Conservation (phyloP, 2,113 vertebrate species). For the Bucco capensis region DNA sequence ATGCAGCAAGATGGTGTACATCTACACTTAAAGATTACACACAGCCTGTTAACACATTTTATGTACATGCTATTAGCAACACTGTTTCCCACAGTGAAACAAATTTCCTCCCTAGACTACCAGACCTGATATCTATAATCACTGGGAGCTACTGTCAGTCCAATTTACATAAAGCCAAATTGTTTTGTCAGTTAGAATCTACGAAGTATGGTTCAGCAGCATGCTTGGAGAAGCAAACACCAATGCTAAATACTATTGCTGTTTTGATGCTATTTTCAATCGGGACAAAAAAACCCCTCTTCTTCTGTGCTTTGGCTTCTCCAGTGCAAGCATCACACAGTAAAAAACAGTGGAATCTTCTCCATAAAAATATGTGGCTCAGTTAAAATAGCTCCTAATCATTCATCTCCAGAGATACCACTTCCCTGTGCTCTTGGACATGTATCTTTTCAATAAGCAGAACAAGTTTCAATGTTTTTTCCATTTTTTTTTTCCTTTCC, state of each 20-base stretch:
- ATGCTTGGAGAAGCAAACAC: background rate
- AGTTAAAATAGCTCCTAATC: conserved; percentile 38
- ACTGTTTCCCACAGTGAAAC: background rate
- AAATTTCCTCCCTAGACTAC: background rate
- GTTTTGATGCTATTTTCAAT: conserved; percentile 18
- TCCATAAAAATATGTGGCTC: conserved; percentile 21
- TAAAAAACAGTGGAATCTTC: conserved; percentile 19
- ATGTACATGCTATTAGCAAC: background rate
- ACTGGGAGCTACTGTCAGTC: conserved; percentile 18
- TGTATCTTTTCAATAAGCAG: conserved; percentile 11
- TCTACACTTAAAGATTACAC: background rate
- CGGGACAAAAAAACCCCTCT: background rate
- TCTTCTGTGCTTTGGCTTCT: conserved; percentile 14
- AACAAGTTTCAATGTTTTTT: conserved; percentile 23
- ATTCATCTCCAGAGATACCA: conserved; percentile 45
- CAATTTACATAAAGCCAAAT: background rate
- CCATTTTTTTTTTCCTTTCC: background rate
- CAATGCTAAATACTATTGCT: background rate
- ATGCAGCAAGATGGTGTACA: background rate
- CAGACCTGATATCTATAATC: background rate
- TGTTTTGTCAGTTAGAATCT: background rate
- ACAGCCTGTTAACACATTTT: background rate
- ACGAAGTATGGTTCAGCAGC: background rate
- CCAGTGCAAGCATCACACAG: background rate
- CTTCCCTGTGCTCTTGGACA: too few species aligned